These are phyloP conservation scores for Synanthedon tipuliformis DNA, from an alignment of 2,888 invertebrate genomes.

Conservation along the genomic window DNA sequence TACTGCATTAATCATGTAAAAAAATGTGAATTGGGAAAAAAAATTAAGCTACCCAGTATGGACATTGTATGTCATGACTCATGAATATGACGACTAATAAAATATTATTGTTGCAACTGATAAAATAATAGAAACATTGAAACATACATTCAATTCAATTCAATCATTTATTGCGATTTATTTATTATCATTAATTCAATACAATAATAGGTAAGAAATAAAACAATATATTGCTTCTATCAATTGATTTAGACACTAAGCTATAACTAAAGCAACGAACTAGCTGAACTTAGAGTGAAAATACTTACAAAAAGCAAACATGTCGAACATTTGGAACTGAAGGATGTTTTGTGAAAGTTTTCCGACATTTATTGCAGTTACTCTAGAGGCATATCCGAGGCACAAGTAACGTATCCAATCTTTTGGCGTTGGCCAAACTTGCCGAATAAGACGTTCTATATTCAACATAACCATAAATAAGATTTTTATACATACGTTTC, in stretches of 20 bases:
- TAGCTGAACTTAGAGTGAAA: conserved; percentile 25
- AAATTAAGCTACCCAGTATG: too few species aligned
- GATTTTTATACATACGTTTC: not conserved
- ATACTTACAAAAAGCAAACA: conserved; percentile 44
- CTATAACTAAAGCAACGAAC: conserved; percentile 30
- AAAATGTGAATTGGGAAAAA: too few species aligned
- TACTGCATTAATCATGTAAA: too few species aligned
- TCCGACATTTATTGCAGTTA: conserved; percentile 52
- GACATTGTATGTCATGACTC: too few species aligned
- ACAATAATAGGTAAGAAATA: too few species aligned
- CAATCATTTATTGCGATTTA: too few species aligned
- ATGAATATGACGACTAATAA: too few species aligned
- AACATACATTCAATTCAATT: too few species aligned
- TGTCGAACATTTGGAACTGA: conserved; percentile 39
- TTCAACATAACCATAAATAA: not conserved
- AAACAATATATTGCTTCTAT: conserved; percentile 30
- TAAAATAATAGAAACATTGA: too few species aligned
- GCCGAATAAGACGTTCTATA: conserved; percentile 22
- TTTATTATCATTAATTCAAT: too few species aligned
- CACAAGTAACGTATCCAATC: conserved; percentile 5
- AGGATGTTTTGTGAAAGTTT: conserved; percentile 48
- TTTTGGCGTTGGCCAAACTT: conserved; percentile 12
- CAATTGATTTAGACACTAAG: conserved; percentile 29
- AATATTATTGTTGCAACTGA: too few species aligned
- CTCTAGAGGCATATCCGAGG: conserved; percentile 1